Conservation (phyloP, 2,888 invertebrate genomes). For the Tetanocera ferruginea region DNA sequence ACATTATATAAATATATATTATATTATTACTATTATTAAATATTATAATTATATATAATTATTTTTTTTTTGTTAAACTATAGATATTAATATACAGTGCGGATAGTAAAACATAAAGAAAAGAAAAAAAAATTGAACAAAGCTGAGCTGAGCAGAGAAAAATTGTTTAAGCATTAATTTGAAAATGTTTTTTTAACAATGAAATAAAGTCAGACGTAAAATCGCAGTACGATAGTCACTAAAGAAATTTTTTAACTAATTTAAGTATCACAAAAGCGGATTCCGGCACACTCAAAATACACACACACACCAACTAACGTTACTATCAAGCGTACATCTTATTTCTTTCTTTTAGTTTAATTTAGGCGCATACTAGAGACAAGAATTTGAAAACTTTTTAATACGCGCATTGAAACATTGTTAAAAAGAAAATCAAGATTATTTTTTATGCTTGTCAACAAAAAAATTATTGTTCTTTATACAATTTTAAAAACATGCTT, state of each 20-base stretch:
- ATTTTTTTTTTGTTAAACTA: slow-evolving; percentile 52
- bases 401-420: background rate
- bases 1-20: slow-evolving; percentile 52
- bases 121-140: slow-evolving; percentile 25
- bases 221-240: slow-evolving; percentile 31
- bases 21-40: slow-evolving; percentile 55
- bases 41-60: slow-evolving; percentile 51
- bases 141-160: slow-evolving; percentile 29
- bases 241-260: slow-evolving; percentile 23
- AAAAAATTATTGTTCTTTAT: background rate
- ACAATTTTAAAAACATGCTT: background rate
- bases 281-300: background rate
- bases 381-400: background rate
- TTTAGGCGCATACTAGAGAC: background rate
- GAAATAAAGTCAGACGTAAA: slow-evolving; percentile 15
- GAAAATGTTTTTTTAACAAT: slow-evolving; percentile 12
- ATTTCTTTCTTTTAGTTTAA: background rate
- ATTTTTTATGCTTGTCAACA: background rate
- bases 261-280: slow-evolving; percentile 21
- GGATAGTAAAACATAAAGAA: slow-evolving; percentile 32
- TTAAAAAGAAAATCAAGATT: background rate
- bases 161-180: slow-evolving; percentile 16
- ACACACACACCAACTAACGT: slow-evolving; percentile 11
- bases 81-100: slow-evolving; percentile 42
- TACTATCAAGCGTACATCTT: background rate